Conservation (phyloP, 2,113 vertebrate genomes). For the Lagopus leucura region DNA sequence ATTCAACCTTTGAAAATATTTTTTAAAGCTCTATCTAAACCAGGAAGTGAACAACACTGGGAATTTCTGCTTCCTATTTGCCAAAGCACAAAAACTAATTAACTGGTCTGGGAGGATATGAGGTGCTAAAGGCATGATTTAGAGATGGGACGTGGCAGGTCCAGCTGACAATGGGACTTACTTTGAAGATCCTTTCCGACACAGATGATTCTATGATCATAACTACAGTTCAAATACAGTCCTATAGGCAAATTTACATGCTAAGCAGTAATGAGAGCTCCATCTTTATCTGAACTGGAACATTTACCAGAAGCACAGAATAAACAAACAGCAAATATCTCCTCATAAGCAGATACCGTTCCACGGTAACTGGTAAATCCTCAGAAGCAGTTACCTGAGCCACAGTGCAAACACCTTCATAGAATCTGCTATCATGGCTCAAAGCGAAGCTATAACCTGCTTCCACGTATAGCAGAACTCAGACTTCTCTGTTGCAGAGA, state of each 20-base stretch:
- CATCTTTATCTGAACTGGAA: not conserved
- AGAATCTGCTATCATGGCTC: not conserved
- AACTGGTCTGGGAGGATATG: not conserved
- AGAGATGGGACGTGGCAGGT: not conserved
- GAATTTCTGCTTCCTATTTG: not conserved
- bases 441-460: not conserved
- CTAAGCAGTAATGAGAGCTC: not conserved
- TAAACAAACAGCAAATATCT: not conserved
- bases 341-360: not conserved
- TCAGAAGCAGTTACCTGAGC: not conserved
- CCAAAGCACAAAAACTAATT: not conserved
- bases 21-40: not conserved
- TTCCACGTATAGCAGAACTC: not conserved
- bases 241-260: not conserved
- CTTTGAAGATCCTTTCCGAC: not conserved
- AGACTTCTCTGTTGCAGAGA: not conserved
- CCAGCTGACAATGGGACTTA: not conserved
- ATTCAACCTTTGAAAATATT: not conserved
- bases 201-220: not conserved
- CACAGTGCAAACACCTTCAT: not conserved
- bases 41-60: not conserved
- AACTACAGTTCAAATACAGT: not conserved
- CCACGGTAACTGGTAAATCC: not conserved
- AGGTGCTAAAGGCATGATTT: not conserved
- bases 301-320: not conserved